Base-by-base conservation (phyloP, 2,113 vertebrate species). In the Oryzias woworae region DNA sequence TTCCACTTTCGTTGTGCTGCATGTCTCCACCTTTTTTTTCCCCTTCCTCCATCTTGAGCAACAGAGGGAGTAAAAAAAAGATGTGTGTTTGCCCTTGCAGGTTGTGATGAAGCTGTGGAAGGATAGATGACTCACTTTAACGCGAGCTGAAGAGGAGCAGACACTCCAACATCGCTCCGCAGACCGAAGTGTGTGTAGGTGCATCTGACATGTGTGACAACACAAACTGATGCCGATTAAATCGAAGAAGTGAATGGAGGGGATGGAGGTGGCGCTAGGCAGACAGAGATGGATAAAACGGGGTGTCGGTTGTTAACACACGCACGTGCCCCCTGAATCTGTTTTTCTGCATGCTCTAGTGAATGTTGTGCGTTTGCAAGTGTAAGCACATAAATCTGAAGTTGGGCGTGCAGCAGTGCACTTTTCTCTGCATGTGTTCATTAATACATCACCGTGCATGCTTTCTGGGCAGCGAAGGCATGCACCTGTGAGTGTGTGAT, bases 91-190 rank as follows among this genome's bases (percentile, higher is more conserved):
- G 88, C 81, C 88, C 87, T 90, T 89, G 88, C 76, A 84, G 81
- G 82, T 80, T 87, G 85, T 90, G 88, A 90, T 90, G 85, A 89
- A 90, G 87, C 81, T 69, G 78, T 83, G 81, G 86, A 86, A 85
- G 85, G 88, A 90, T 89, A 75, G 85, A 89, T 89, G 85, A 89
- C 75, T 88, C 83, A 87, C 81, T 88, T 87, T 84, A 85, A 87
- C 81, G 69, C 78, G 66, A 52, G 83, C 77, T 75, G 72, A 78
- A 71, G 75, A 82, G 81, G 77, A 86, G 83, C 56, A 82, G 81
- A 87, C 80, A 78, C 77, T 79, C 75, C 42, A 66, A 79, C 80
- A 78, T 86, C 86, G 75, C 78, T 83, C 76, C 76, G 82, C 80
- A 84, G 82, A 79, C 77, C 70, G 45, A 69, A 44, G 65, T 62